Evolutionary conservation across 1,140 invertebrate species (phyloP).

Genomic region (Brachionus koreanus): DNA sequence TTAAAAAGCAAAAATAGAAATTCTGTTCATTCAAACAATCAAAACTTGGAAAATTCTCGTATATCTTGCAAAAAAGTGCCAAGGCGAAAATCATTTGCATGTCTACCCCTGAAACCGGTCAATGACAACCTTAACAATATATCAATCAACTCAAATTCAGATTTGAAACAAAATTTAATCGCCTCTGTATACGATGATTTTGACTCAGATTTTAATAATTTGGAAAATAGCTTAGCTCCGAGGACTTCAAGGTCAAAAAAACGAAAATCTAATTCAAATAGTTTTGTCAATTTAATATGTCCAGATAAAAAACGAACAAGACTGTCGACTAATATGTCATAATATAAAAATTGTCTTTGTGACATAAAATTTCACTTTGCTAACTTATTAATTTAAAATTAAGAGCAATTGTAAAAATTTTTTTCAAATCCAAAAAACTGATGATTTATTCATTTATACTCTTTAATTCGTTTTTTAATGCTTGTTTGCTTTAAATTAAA

Average conservation of each 20-base stretch:
- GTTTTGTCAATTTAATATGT: background rate
- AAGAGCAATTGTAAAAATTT: constrained; percentile 11
- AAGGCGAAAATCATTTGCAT: background rate
- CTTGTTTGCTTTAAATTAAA: background rate
- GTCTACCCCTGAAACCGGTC: background rate
- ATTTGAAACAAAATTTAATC: background rate
- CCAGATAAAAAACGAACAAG: background rate
- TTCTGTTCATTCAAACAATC: background rate
- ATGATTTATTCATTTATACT: background rate
- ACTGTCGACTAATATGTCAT: background rate
- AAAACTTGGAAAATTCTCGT: background rate
- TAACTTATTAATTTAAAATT: too few relatives aligned
- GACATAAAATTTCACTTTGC: background rate
- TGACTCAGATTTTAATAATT: background rate
- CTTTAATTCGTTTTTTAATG: background rate
- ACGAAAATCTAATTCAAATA: constrained; percentile 8
- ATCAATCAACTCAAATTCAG: background rate
- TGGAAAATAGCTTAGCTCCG: background rate
- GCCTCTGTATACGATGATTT: background rate
- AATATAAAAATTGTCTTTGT: background rate
- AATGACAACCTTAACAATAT: constrained; percentile 18
- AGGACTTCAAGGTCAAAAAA: background rate
- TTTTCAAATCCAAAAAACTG: background rate
- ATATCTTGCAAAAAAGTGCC: background rate
- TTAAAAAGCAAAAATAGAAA: background rate